Conservation (phyloP, 1,140 invertebrate species). For the Aphelinus certus region DNA sequence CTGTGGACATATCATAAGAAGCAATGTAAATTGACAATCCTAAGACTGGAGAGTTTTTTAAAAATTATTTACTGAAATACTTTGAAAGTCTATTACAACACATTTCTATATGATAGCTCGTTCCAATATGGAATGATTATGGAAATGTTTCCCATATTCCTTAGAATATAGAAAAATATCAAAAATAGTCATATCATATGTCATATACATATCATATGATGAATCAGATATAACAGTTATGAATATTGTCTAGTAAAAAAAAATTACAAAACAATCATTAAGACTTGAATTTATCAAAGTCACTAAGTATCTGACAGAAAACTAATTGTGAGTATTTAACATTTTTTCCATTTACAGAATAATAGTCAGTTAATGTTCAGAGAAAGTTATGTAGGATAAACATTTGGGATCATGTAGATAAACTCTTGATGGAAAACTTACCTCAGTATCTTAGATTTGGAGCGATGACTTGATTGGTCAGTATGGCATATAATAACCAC, state of each 20-base stretch:
- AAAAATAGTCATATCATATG: neutral
- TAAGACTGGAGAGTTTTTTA: conserved; percentile 29
- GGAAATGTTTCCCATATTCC: conserved; percentile 17
- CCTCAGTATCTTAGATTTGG: conserved; percentile 51
- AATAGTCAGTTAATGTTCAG: too few species aligned
- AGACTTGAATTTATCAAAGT: too few species aligned
- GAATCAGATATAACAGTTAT: conserved; percentile 35
- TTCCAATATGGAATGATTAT: too few species aligned
- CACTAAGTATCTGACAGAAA: too few species aligned
- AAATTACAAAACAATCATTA: too few species aligned
- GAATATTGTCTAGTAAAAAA: neutral
- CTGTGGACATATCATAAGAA: conserved; percentile 67
- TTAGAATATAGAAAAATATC: conserved; percentile 16
- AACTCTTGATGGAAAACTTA: conserved; percentile 50
- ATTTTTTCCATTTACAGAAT: too few species aligned
- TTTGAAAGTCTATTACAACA: conserved; percentile 13
- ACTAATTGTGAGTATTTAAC: too few species aligned
- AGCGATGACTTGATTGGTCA: conserved; percentile 59
- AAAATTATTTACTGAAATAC: conserved; percentile 38
- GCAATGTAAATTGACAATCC: conserved; percentile 56
- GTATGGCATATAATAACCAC: conserved; percentile 65
- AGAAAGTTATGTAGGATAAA: too few species aligned
- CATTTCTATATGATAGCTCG: too few species aligned
- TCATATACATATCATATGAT: too few species aligned
- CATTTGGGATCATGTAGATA: too few species aligned